These are phyloP conservation scores for Ethmia dodecea DNA, from an alignment of 2,888 invertebrate species.

Conservation along the genomic window DNA sequence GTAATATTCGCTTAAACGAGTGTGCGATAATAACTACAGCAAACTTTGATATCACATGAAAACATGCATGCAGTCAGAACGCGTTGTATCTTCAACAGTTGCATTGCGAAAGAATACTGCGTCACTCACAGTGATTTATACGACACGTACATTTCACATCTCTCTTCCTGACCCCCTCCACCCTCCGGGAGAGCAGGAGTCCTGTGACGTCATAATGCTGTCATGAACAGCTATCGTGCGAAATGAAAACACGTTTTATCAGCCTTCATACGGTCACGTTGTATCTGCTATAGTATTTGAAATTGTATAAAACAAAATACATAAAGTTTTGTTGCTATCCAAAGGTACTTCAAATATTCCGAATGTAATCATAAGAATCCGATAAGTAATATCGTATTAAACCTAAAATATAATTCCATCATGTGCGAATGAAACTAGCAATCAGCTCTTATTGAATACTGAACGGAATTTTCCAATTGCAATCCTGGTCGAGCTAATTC, in stretches of 20 bases:
- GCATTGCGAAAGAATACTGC: constrained; percentile 21
- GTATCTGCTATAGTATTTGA: constrained; percentile 39
- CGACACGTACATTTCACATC: constrained; percentile 27
- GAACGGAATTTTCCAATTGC: too few species aligned
- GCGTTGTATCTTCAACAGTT: constrained; percentile 9
- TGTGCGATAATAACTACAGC: constrained; percentile 4
- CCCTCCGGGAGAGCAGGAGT: constrained; percentile 13
- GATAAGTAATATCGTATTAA: too few species aligned
- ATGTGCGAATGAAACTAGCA: too few species aligned
- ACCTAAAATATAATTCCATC: too few species aligned
- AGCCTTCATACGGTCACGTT: constrained; percentile 44
- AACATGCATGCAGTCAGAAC: constrained; percentile 3
- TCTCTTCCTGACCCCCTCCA: constrained; percentile 11
- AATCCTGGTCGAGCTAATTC: too few species aligned
- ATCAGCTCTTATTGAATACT: too few species aligned
- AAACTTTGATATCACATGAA: constrained; percentile 6
- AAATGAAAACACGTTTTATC: constrained; percentile 54
- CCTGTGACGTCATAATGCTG: constrained; percentile 44
- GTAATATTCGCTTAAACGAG: constrained; percentile 3
- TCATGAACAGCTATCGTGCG: constrained; percentile 42
- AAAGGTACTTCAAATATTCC: constrained; percentile 16
- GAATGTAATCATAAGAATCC: too few species aligned
- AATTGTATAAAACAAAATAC: background rate
- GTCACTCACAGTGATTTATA: constrained; percentile 35
- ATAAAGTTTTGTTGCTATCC: constrained; percentile 12